Evolutionary conservation across 2,888 invertebrate species (phyloP).

Genomic region (Zhengitettix transpicula): DNA sequence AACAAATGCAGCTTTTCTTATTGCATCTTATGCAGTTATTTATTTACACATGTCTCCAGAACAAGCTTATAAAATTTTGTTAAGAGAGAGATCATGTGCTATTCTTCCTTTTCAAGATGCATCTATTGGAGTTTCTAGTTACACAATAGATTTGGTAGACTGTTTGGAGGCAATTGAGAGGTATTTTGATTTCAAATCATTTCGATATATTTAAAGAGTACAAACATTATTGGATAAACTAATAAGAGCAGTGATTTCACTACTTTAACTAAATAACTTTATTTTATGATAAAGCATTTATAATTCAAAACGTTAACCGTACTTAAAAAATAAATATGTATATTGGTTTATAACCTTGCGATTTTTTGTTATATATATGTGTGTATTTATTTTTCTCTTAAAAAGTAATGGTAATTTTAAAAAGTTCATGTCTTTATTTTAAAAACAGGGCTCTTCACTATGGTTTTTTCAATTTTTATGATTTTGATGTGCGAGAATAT

Average conservation of each 20-base stretch:
- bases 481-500: conserved; percentile 71
- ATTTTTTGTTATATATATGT: background rate
- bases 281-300: background rate
- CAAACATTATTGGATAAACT: no score
- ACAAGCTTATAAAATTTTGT: conserved; percentile 46
- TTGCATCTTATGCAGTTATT: conserved; percentile 62
- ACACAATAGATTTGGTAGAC: conserved; percentile 52
- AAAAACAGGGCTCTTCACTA: conserved; percentile 37
- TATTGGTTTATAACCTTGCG: background rate
- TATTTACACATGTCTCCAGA: conserved; percentile 53
- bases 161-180: conserved; percentile 17
- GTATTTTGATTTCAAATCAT: conserved; percentile 1
- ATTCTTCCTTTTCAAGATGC: conserved; percentile 54
- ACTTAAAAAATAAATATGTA: background rate
- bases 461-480: conserved; percentile 66
- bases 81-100: conserved; percentile 29
- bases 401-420: background rate
- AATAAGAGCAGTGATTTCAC: background rate
- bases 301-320: background rate
- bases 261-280: background rate
- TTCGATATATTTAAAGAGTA: no score
- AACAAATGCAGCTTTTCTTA: conserved; percentile 74
- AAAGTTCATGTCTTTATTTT: background rate
- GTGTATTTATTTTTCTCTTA: conserved; percentile 1
- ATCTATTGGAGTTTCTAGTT: conserved; percentile 54